A percentile compares a stretch with the other conserved stretches of the same genome.
These are phyloP conservation scores for Callyntrura guangdongensis DNA, from an alignment of 2,888 invertebrate species.

Conservation along the genomic window DNA sequence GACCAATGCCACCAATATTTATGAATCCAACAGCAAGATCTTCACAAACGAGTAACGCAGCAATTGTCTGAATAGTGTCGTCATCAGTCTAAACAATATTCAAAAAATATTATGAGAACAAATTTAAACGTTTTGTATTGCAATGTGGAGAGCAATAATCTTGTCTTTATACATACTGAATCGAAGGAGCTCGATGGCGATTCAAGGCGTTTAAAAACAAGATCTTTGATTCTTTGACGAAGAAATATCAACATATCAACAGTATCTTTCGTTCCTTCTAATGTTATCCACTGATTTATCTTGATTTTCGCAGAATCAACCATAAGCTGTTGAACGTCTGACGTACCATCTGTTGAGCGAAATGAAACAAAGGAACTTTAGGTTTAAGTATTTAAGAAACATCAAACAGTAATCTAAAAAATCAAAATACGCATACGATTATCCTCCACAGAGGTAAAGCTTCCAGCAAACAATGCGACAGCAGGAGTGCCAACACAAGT, in stretches of 20 bases:
- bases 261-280: slow-evolving; percentile 28
- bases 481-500: slow-evolving; percentile 94
- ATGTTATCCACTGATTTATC: slow-evolving; percentile 70
- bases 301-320: neutral
- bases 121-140: too few relatives aligned
- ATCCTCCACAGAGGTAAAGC: slow-evolving; percentile 39
- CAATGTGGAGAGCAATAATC: too few relatives aligned
- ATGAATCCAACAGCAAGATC: slow-evolving; percentile 74
- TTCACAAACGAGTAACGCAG: slow-evolving; percentile 59
- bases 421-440: neutral
- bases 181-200: slow-evolving; percentile 4
- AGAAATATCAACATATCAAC: slow-evolving; percentile 46
- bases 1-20: slow-evolving; percentile 73
- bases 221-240: slow-evolving; percentile 46
- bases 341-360: neutral
- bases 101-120: too few relatives aligned
- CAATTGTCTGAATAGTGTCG: slow-evolving; percentile 53
- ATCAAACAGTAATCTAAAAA: neutral
- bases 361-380: neutral
- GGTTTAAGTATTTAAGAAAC: neutral
- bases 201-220: slow-evolving; percentile 59
- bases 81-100: slow-evolving; percentile 78
- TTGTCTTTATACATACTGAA: slow-evolving; percentile 44
- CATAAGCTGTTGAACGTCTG: neutral
- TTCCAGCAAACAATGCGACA: slow-evolving; percentile 92